Conservation (phyloP, 2,888 invertebrate genomes). For the Tinea trinotella region DNA sequence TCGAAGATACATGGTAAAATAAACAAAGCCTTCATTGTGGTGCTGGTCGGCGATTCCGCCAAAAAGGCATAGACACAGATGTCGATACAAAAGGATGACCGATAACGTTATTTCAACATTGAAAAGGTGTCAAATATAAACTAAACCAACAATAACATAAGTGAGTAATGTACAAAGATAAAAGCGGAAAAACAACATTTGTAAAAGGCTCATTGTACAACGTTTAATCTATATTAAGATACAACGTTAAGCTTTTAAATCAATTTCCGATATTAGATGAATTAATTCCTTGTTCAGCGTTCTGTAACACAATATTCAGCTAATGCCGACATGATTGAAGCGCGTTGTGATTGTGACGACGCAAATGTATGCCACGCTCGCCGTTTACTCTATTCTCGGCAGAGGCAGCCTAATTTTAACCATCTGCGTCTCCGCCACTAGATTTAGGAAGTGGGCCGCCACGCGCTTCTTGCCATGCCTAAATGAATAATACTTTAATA, state of each 20-base stretch:
- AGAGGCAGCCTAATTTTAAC: slow-evolving; percentile 63
- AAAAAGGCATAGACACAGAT: slow-evolving; percentile 47
- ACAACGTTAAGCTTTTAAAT: neutral
- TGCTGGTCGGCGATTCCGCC: slow-evolving; percentile 26
- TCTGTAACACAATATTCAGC: slow-evolving; percentile 62
- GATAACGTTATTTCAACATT: slow-evolving; percentile 50
- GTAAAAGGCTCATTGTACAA: neutral
- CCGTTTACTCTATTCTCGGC: slow-evolving; percentile 67
- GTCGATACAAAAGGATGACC: slow-evolving; percentile 65
- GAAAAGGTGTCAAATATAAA: slow-evolving; percentile 15
- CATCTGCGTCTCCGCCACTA: slow-evolving; percentile 65
- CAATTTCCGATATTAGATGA: slow-evolving; percentile 4
- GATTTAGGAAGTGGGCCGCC: slow-evolving; percentile 68
- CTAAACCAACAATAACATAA: slow-evolving; percentile 11
- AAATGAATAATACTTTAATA: no score
- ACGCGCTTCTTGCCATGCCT: slow-evolving; percentile 30
- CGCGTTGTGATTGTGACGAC: slow-evolving; percentile 19
- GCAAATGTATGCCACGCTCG: slow-evolving; percentile 36
- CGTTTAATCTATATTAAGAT: neutral
- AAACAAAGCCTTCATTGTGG: neutral
- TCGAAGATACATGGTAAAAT: neutral
- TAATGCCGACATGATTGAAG: slow-evolving; percentile 18
- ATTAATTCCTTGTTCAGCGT: slow-evolving; percentile 9
- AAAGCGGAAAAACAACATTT: slow-evolving; percentile 2
- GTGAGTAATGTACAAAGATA: slow-evolving; percentile 5